Evolutionary conservation across 1,140 invertebrate genomes (phyloP), one percentile per base, ranked within the genome.

Genomic region (Drosophila yakuba): DNA sequence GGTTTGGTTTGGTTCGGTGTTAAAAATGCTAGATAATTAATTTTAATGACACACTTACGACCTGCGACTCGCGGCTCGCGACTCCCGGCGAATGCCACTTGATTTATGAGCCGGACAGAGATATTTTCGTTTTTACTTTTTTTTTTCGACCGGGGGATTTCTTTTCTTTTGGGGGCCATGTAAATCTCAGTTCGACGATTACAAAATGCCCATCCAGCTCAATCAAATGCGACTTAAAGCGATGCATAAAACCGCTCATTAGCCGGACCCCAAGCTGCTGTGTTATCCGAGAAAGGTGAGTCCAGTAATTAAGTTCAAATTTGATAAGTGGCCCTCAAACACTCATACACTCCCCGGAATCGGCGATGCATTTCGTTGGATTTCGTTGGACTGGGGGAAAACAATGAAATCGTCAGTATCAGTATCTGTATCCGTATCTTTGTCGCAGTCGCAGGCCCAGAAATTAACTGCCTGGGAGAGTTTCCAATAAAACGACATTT

Each of bases 11-110:
- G 69, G 58, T 20, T 35, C 72, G 75, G 78, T 66, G 83, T 85
- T 86, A 82, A 82, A 82, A 82, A 78, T 67, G 64, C 75, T 73
- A 80, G 83, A 88, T 88, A 88, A 88, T 88, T 88, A 89, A 89
- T 83, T 88, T 88, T 88, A 89, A 88, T 88, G 84, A 77, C 83
- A 88, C 78, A 86, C 79, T 82, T 66, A 58, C 57, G 61, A 52
- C 36, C 73, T 75, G 58, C 61, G 64, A 64, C 76, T 48, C 32
- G 51, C 39, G 55, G 73, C 74, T 74, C 32, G 51, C 41, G 55
- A 77, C 74, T 74, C 51, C 68, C 45, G 68, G 68, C 71, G 74
- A 86, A 86, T 82, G 83, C 79, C 86, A 86, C 83, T 67, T 86
- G 82, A 86, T 86, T 86, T 86, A 88, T 88, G 82, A 51, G 20